Conservation (phyloP, 2,888 invertebrate genomes). For the Caradrina kadenii region DNA sequence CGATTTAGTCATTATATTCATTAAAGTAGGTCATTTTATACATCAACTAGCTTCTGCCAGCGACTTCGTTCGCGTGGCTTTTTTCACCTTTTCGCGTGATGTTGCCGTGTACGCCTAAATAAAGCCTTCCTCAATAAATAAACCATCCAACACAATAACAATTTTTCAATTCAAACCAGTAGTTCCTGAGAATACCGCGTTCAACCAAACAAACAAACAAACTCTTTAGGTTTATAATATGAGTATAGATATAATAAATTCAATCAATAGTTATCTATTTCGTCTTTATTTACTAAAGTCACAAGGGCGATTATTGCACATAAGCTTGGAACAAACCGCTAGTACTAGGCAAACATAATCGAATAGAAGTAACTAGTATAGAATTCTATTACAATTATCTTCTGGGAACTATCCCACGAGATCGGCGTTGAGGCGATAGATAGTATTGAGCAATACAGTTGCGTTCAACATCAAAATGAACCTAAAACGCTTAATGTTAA, state of each 20-base stretch:
- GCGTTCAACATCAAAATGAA: slow-evolving; percentile 44
- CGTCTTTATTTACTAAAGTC: slow-evolving; percentile 4
- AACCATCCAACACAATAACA: too few relatives aligned
- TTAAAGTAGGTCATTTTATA: not conserved
- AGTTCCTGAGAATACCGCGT: too few relatives aligned
- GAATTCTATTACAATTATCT: slow-evolving; percentile 68
- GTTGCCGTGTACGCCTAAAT: too few relatives aligned
- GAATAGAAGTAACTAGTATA: slow-evolving; percentile 72
- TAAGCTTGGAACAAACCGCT: slow-evolving; percentile 25
- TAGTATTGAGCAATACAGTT: slow-evolving; percentile 64
- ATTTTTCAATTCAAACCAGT: too few relatives aligned
- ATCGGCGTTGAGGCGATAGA: slow-evolving; percentile 72
- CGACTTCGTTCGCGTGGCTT: too few relatives aligned
- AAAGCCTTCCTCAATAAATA: too few relatives aligned
- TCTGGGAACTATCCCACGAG: slow-evolving; percentile 87
- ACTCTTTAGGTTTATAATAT: too few relatives aligned
- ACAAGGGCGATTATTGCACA: slow-evolving; percentile 36
- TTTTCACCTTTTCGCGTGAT: too few relatives aligned
- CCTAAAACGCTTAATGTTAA: slow-evolving; percentile 29
- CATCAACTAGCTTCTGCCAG: too few relatives aligned
- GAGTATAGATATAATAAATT: slow-evolving; percentile 3
- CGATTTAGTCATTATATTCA: not conserved
- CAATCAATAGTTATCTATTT: not conserved
- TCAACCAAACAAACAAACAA: too few relatives aligned
- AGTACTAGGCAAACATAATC: slow-evolving; percentile 76